These are phyloP conservation scores for Rhyzopertha dominica DNA, from an alignment of 1,140 invertebrate species.

Conservation along the genomic window DNA sequence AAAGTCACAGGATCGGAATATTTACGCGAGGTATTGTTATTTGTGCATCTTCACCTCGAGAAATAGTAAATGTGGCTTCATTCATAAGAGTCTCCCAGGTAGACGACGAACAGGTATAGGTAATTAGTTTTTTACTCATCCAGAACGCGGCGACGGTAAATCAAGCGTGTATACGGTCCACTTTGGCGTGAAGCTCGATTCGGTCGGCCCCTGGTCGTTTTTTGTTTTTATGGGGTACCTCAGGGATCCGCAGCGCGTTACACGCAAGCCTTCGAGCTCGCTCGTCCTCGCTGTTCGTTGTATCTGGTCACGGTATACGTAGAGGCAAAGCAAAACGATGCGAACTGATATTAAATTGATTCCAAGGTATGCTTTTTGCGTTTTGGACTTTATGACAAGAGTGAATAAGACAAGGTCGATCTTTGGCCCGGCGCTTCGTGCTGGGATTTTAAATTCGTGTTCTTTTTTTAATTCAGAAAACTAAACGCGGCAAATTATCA, in stretches of 20 bases:
- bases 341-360: too few relatives aligned
- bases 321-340: too few relatives aligned
- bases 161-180: constrained; percentile 20
- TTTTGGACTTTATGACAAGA: too few relatives aligned
- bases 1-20: too few relatives aligned
- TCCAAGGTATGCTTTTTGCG: too few relatives aligned
- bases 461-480: too few relatives aligned
- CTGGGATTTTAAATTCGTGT: too few relatives aligned
- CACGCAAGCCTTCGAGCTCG: constrained; percentile 13
- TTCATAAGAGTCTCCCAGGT: constrained; percentile 42
- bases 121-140: constrained; percentile 39
- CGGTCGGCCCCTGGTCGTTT: constrained; percentile 32
- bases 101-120: constrained; percentile 35
- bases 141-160: constrained; percentile 7
- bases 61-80: constrained; percentile 37
- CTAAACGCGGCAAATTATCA: too few relatives aligned
- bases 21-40: too few relatives aligned
- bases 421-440: too few relatives aligned
- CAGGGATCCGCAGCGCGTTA: constrained; percentile 23
- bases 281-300: constrained; percentile 11
- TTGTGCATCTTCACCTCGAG: constrained; percentile 19
- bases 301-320: constrained; percentile 13
- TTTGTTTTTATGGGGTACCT: constrained; percentile 28
- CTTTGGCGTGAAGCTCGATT: constrained; percentile 28
- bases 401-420: too few relatives aligned